Evolutionary conservation across 2,113 vertebrate species (phyloP).

Genomic region (Neofelis nebulosa): DNA sequence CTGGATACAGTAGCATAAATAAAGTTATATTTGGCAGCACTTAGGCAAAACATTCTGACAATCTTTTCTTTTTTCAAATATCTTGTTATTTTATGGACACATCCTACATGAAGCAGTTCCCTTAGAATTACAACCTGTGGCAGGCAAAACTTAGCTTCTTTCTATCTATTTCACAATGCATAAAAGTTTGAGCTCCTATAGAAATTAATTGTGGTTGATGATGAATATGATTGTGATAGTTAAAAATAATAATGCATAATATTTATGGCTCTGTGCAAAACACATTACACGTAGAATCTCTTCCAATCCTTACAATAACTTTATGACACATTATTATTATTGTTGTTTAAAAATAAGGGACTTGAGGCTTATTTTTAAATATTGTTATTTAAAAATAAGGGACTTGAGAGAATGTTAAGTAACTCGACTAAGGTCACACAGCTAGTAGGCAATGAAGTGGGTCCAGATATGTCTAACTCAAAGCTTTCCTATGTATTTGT

Average conservation of each 20-base stretch:
- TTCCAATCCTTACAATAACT: not conserved
- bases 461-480: not conserved
- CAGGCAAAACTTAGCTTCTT: not conserved
- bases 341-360: slow-evolving; percentile 7
- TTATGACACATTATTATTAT: not conserved
- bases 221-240: not conserved
- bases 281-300: not conserved
- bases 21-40: not conserved
- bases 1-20: not conserved
- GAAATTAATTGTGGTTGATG: not conserved
- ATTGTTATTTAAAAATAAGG: not conserved
- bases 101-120: not conserved
- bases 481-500: not conserved
- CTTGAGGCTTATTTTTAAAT: not conserved
- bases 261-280: not conserved
- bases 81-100: not conserved
- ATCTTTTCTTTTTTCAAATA: not conserved
- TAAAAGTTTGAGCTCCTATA: not conserved
- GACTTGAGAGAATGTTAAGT: not conserved
- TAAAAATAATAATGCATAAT: not conserved
- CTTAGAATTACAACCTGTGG: not conserved
- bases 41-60: not conserved
- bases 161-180: not conserved
- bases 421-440: not conserved
- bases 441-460: not conserved